Conservation (phyloP, 2,113 vertebrate species). For the Pygathrix nemaeus region DNA sequence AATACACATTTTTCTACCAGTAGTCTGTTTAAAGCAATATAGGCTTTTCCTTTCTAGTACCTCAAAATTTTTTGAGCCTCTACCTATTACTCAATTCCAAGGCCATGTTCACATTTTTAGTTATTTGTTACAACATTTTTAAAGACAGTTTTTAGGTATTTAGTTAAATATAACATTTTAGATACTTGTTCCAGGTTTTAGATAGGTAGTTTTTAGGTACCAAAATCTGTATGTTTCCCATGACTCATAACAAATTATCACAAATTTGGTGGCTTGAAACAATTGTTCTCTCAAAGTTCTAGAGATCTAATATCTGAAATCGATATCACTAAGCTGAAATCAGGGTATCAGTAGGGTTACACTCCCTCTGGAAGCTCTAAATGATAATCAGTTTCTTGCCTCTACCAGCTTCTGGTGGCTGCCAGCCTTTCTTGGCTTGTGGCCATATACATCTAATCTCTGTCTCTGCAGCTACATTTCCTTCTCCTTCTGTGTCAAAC, state of each 20-base stretch:
- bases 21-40: neutral
- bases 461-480: neutral
- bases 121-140: neutral
- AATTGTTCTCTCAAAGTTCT: neutral
- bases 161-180: neutral
- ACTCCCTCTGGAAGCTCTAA: neutral
- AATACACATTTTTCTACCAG: neutral
- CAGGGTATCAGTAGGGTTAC: accelerated
- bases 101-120: neutral
- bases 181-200: neutral
- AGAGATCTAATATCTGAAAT: neutral
- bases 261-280: neutral
- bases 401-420: neutral
- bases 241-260: neutral
- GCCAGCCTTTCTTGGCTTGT: neutral
- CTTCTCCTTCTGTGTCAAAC: neutral
- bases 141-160: neutral
- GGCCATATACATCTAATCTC: neutral
- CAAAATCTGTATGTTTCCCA: neutral
- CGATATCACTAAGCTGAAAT: neutral
- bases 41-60: neutral
- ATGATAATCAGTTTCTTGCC: neutral
- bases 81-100: neutral
- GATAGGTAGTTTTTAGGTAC: neutral
- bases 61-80: neutral